Evolutionary conservation across 2,113 vertebrate genomes (phyloP).

Genomic region (Motacilla alba): DNA sequence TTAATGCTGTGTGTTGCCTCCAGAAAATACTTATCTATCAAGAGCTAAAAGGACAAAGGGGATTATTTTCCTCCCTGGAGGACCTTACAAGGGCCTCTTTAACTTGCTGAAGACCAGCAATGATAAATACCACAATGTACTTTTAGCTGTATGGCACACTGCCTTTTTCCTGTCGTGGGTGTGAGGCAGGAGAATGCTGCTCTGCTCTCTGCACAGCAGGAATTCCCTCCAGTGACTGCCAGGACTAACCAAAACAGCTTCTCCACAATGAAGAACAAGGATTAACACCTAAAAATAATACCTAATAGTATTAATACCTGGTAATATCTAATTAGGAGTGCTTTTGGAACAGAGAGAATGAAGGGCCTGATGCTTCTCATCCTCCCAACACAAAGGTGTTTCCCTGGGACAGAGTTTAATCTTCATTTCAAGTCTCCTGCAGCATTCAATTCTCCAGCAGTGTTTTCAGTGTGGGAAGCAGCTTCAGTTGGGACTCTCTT

Average conservation of each 20-base stretch:
- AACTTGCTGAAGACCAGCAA: neutral
- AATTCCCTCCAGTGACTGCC: neutral
- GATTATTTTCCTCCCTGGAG: neutral
- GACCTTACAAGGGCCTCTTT: neutral
- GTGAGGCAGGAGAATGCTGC: neutral
- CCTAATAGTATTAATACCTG: neutral
- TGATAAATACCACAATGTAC: neutral
- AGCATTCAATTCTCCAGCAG: neutral
- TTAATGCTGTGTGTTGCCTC: neutral
- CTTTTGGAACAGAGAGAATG: neutral
- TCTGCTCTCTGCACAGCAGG: neutral
- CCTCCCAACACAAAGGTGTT: neutral
- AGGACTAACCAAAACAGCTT: neutral
- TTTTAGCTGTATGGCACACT: neutral
- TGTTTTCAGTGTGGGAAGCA: neutral
- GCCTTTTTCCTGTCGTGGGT: neutral
- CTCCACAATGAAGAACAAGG: neutral
- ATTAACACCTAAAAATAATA: neutral
- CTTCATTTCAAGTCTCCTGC: neutral
- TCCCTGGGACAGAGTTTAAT: neutral
- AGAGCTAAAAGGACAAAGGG: neutral
- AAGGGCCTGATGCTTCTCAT: neutral
- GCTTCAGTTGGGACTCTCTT: neutral
- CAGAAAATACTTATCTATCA: neutral
- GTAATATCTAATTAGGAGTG: neutral